A percentile compares a stretch with the other conserved stretches of the same genome.
Evolutionary conservation across 2,113 vertebrate species (phyloP).

Genomic region (Notothenia coriiceps): DNA sequence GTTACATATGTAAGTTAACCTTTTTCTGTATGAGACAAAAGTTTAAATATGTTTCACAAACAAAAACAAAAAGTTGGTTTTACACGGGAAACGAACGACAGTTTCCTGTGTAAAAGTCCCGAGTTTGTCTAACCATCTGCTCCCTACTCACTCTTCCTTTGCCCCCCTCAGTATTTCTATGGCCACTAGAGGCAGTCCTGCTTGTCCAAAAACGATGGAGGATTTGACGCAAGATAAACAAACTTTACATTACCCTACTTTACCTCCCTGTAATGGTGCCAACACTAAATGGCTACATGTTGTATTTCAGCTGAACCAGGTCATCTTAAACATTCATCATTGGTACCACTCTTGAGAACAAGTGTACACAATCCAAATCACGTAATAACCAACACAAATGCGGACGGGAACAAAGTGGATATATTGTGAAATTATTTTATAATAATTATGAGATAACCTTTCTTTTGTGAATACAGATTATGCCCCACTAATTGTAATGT

Average conservation of each 20-base stretch:
- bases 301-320: neutral
- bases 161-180: too few relatives aligned
- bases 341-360: neutral
- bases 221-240: neutral
- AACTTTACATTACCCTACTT: neutral
- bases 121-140: too few relatives aligned
- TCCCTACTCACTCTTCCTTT: too few relatives aligned
- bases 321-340: neutral
- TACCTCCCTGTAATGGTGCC: neutral
- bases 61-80: too few relatives aligned
- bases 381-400: neutral
- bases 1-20: too few relatives aligned
- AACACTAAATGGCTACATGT: neutral
- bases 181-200: too few relatives aligned
- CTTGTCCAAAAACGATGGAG: too few relatives aligned
- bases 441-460: conserved; percentile 25
- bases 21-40: too few relatives aligned
- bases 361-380: neutral
- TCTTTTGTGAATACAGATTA: conserved; percentile 46
- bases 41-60: too few relatives aligned
- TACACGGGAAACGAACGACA: too few relatives aligned
- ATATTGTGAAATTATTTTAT: conserved; percentile 17
- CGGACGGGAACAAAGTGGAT: neutral
- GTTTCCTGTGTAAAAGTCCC: too few relatives aligned
- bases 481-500: conserved; percentile 30